Percentiles rank a stretch among this genome's conserved stretches.
phyloP scores from a whole-genome alignment of 2,113 vertebrate species.

The Sciurus niger region DNA sequence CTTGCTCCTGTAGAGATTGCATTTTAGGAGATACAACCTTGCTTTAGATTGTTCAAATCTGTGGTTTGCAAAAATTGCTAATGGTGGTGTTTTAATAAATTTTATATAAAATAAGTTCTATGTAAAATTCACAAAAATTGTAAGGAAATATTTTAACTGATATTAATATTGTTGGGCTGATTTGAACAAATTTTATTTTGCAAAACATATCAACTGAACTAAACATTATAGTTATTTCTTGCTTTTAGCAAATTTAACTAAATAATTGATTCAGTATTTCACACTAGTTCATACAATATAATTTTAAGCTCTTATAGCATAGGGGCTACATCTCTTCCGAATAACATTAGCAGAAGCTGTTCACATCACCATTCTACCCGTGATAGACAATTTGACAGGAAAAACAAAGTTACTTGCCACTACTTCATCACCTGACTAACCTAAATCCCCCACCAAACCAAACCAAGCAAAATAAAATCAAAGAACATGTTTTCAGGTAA shows the following conservation, averaged over 20 bases:
- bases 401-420: neutral
- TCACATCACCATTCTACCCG: neutral
- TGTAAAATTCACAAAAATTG: neutral
- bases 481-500: neutral
- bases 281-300: neutral
- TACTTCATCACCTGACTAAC: neutral
- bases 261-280: neutral
- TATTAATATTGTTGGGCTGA: neutral
- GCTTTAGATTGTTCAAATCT: neutral
- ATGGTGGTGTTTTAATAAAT: neutral
- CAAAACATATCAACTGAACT: neutral
- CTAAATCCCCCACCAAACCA: neutral
- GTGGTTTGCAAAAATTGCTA: neutral
- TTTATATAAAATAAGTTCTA: neutral
- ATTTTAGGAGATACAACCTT: neutral
- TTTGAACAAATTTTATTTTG: neutral
- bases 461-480: neutral
- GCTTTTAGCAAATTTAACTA: neutral
- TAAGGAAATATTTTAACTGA: neutral
- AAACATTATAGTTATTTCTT: neutral
- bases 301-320: neutral
- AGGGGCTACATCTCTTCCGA: neutral
- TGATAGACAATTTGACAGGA: neutral
- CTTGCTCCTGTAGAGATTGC: neutral
- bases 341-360: neutral